Base-by-base conservation (phyloP, 1,140 invertebrate genomes). In the Drosophila littoralis region DNA sequence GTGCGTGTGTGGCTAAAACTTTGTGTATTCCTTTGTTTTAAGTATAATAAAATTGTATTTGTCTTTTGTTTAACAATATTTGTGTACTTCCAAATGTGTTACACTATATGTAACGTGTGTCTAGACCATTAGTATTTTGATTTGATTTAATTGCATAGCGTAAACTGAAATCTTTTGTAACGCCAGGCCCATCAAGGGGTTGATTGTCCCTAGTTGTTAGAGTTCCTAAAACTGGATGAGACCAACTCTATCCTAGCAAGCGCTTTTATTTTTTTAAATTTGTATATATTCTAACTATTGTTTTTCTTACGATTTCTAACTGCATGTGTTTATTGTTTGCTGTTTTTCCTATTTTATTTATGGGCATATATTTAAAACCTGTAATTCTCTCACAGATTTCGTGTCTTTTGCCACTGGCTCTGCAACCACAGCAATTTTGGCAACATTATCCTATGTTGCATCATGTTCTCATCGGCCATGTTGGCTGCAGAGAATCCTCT, bases 401-500 rank as follows among this genome's bases (percentile, higher is more conserved):
- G 99, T 17, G 95, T 99, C 2, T 97, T 99, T 82, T 99, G 98
- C 93, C 98, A 99, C 93, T 97, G 96, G 95, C 94, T 99, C 67
- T 98, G 97, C 90, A 99, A 99, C 92, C 98, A 99, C 91, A 96
- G 95, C 58, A 96, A 98, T 83, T 99, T 99, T 92, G 95, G 97
- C 28, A 99, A 99, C 93, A 95, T 99, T 69, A 98, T 99, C 79
- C 93, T 99, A 43, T 96, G 96, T 7, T 99, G 99, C 93, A 99
- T 99, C 93, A 96, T 99, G 94, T 97, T 99, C 77, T 99, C 98
- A 4, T 99, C 98, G 57, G 98, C 97, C 64, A 98, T 99, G 96
- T 95, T 99, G 92, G 99, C 98, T 0, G 97, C 98, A 58, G 99
- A 99, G 93, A 98, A 99, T 93, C 99, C 99, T 0, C 93, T 99